Conservation (phyloP, 2,113 vertebrate genomes). For the Dascyllus trimaculatus region DNA sequence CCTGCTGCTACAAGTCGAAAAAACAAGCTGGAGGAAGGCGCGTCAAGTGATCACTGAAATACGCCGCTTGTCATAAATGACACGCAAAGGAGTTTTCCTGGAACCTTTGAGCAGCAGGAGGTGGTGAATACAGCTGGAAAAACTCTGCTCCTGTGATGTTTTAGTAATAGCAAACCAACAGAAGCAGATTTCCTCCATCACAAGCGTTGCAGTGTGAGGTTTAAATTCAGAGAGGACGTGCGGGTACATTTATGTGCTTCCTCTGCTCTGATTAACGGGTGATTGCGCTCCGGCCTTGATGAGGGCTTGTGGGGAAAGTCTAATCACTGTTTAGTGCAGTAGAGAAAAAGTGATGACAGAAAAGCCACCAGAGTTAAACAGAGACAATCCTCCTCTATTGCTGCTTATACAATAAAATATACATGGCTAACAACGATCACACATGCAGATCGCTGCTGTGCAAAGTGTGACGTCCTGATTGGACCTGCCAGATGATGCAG, state of each 20-base stretch:
- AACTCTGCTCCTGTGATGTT: slow-evolving; percentile 83
- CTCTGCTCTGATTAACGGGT: slow-evolving; percentile 36
- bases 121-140: slow-evolving; percentile 78
- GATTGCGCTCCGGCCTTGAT: slow-evolving; percentile 48
- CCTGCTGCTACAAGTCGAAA: too few species aligned
- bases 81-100: slow-evolving; percentile 12
- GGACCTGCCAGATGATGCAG: not conserved
- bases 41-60: slow-evolving; percentile 1
- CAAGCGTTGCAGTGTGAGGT: slow-evolving; percentile 13
- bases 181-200: slow-evolving; percentile 83
- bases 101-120: not conserved
- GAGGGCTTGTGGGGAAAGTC: slow-evolving; percentile 27
- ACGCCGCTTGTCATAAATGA: not conserved
- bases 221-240: slow-evolving; percentile 32
- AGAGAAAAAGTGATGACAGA: slow-evolving; percentile 10
- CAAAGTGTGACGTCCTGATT: not conserved
- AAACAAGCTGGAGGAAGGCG: too few species aligned
- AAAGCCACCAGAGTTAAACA: not conserved
- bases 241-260: slow-evolving; percentile 47
- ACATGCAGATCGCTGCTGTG: not conserved
- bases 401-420: too few species aligned
- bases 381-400: slow-evolving; percentile 6
- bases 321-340: slow-evolving; percentile 2
- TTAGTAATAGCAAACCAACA: slow-evolving; percentile 75
- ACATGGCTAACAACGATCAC: not conserved